A percentile compares a stretch with the other conserved stretches of the same genome.
These are phyloP conservation scores for Cactoblastis cactorum DNA, from an alignment of 2,888 invertebrate species.

Conservation along the genomic window DNA sequence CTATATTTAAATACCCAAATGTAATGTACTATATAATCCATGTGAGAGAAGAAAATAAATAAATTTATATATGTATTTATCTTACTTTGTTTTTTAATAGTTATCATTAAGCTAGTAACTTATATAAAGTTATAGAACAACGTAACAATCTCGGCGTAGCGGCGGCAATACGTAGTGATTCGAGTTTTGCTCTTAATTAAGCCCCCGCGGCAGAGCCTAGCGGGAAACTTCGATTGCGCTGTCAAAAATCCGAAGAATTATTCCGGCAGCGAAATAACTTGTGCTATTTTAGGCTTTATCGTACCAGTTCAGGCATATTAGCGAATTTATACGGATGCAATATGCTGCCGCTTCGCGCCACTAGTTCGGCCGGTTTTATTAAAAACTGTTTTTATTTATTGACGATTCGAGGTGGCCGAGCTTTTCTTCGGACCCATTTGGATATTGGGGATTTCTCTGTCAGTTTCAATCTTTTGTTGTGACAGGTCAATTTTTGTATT, in stretches of 20 bases:
- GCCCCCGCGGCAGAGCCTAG: slow-evolving; percentile 56
- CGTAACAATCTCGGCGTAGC: slow-evolving; percentile 29
- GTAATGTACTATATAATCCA: no score
- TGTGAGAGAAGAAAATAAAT: no score
- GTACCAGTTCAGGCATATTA: slow-evolving; percentile 74
- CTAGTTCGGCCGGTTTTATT: slow-evolving; percentile 66
- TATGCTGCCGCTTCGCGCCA: slow-evolving; percentile 53
- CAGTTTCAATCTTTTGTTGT: neutral
- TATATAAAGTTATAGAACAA: slow-evolving; percentile 29
- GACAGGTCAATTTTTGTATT: neutral
- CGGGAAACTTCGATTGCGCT: slow-evolving; percentile 77
- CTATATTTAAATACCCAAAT: no score
- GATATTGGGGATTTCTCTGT: slow-evolving; percentile 6
- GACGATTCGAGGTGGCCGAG: slow-evolving; percentile 50
- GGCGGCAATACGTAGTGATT: slow-evolving; percentile 52
- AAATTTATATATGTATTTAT: no score
- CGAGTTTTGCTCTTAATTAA: slow-evolving; percentile 72
- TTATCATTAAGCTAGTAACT: neutral
- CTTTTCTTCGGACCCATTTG: slow-evolving; percentile 39
- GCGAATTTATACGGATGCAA: slow-evolving; percentile 73
- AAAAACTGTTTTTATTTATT: slow-evolving; percentile 74
- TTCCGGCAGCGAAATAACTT: slow-evolving; percentile 73
- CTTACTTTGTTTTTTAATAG: no score
- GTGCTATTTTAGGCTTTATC: slow-evolving; percentile 76
- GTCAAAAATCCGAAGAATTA: slow-evolving; percentile 79